Evolutionary conservation across 1,140 invertebrate genomes (phyloP).

Genomic region (Melanaphis sacchari): DNA sequence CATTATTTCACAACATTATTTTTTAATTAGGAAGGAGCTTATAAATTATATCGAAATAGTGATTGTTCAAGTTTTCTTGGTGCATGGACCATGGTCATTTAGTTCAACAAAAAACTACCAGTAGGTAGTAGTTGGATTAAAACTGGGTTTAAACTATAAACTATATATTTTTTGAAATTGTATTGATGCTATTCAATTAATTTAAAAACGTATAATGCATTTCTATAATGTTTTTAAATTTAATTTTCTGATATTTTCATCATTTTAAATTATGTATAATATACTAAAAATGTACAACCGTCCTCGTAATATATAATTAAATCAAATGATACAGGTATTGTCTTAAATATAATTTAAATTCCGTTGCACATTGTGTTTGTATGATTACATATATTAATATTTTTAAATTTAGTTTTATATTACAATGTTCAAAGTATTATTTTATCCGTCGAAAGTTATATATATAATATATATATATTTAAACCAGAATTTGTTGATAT

Average conservation of each 20-base stretch:
- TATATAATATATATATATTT: neutral
- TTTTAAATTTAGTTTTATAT: neutral
- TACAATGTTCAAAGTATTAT: neutral
- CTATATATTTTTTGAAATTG: neutral
- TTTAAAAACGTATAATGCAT: neutral
- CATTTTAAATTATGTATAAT: neutral
- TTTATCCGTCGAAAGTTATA: neutral
- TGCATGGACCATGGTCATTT: neutral
- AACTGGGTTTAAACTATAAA: neutral
- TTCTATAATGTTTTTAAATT: neutral
- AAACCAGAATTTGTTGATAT: neutral
- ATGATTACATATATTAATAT: too few relatives aligned
- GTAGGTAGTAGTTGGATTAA: neutral
- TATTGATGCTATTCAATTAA: neutral
- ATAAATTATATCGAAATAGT: neutral
- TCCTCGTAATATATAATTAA: too few relatives aligned
- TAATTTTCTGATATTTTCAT: neutral
- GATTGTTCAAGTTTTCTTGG: neutral
- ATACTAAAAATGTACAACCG: too few relatives aligned
- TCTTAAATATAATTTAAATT: neutral
- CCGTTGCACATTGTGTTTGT: neutral
- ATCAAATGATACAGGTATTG: too few relatives aligned
- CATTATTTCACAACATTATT: slow-evolving; percentile 32
- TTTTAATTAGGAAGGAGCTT: neutral
- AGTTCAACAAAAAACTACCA: neutral